Conservation (phyloP, 2,113 vertebrate genomes). For the Aegithalos caudatus region DNA sequence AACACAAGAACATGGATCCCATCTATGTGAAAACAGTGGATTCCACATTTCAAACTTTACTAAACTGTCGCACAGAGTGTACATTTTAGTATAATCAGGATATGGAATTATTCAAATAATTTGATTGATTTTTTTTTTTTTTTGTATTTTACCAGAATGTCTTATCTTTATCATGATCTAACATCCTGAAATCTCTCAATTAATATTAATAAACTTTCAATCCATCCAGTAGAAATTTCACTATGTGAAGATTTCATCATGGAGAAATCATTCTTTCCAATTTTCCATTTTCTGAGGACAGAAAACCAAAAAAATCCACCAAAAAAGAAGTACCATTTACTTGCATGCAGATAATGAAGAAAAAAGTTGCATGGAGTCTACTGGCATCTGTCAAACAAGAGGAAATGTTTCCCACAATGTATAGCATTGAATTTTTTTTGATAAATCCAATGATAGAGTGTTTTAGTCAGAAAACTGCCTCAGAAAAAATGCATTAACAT, state of each 20-base stretch:
- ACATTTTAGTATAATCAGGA: background rate
- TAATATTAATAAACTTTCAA: background rate
- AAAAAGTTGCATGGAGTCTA: background rate
- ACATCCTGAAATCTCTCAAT: background rate
- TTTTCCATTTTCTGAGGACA: background rate
- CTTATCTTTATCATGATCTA: background rate
- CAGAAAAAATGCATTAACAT: background rate
- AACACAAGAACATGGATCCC: background rate
- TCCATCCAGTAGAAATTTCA: background rate
- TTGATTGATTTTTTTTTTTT: background rate
- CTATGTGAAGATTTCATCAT: background rate
- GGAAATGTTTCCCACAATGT: background rate
- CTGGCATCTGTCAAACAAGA: background rate
- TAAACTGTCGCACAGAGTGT: background rate
- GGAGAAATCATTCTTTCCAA: background rate
- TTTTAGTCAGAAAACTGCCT: background rate
- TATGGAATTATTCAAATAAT: background rate
- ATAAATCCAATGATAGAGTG: background rate
- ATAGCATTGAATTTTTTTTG: background rate
- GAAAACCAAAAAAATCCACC: background rate
- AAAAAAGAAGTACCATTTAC: no score
- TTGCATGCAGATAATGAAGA: background rate
- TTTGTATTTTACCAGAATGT: background rate
- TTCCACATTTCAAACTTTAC: background rate
- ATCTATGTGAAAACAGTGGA: background rate